phyloP scores from a whole-genome alignment of 2,888 invertebrate genomes.

The Mayetiola destructor region DNA sequence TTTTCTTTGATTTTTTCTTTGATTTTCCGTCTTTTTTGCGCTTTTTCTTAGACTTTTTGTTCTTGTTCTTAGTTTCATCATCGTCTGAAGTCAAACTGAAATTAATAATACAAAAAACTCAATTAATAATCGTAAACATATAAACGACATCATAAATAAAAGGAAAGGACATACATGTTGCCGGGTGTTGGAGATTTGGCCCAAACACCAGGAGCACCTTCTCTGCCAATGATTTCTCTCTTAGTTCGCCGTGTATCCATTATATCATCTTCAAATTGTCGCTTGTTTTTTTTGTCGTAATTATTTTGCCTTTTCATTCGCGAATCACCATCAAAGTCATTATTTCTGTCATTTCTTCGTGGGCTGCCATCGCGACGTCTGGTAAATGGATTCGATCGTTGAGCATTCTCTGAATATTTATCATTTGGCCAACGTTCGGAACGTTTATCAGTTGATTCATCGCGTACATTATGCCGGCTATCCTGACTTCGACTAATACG shows the following conservation, averaged over 20 bases:
- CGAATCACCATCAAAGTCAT: not conserved
- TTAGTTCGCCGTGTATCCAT: conserved; percentile 57
- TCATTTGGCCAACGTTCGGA: conserved; percentile 26
- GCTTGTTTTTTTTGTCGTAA: conserved; percentile 14
- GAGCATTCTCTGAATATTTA: conserved; percentile 23
- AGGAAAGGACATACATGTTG: conserved; percentile 31
- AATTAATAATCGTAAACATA: not conserved
- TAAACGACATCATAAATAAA: conserved; percentile 14
- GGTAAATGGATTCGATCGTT: conserved; percentile 14
- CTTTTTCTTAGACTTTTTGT: conserved; percentile 38
- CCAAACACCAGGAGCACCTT: conserved; percentile 57
- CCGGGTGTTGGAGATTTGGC: conserved; percentile 55
- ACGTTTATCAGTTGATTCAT: conserved; percentile 14
- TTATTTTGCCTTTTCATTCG: not conserved
- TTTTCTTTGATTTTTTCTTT: conserved; percentile 35
- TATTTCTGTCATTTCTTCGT: not conserved
- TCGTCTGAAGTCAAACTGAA: conserved; percentile 23
- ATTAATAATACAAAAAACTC: not conserved
- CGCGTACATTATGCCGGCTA: not conserved
- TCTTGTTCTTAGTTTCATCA: conserved; percentile 26
- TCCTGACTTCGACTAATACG: not conserved
- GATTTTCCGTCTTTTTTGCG: conserved; percentile 35
- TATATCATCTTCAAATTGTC: conserved; percentile 40
- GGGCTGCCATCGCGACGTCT: not conserved
- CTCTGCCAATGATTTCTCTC: conserved; percentile 56